Conservation (phyloP, 2,113 vertebrate genomes). For the Callipepla squamata region DNA sequence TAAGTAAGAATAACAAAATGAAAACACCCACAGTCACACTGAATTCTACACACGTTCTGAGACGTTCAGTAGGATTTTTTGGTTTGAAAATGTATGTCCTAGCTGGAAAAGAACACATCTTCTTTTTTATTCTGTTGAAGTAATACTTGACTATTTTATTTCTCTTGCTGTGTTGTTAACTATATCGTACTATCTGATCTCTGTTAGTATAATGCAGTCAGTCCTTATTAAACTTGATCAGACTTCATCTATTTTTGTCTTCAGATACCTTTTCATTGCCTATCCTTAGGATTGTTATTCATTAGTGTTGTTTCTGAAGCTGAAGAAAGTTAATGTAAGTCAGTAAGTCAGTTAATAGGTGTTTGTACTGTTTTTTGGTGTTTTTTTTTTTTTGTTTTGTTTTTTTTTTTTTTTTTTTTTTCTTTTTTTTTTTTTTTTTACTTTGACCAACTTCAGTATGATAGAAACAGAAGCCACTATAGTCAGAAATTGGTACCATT, state of each 20-base stretch:
- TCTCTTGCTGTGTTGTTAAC: not conserved
- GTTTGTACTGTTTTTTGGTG: not conserved
- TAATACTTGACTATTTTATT: not conserved
- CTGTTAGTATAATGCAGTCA: not conserved
- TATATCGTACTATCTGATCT: not conserved
- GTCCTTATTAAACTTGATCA: not conserved
- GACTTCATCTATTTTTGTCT: not conserved
- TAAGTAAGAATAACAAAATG: not conserved
- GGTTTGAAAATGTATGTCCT: not conserved
- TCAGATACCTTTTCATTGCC: not conserved
- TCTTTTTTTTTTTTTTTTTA: not conserved
- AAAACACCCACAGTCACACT: not conserved
- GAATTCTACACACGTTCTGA: not conserved
- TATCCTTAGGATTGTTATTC: not conserved
- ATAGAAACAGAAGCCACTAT: not conserved
- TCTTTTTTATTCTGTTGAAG: not conserved
- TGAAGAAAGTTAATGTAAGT: not conserved
- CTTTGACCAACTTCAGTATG: not conserved
- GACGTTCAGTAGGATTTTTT: not conserved
- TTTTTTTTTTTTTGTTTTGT: no score
- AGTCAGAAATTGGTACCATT: not conserved
- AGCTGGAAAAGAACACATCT: not conserved
- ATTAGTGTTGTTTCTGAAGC: not conserved
- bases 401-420: accelerated
- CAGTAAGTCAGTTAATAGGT: not conserved